Base-by-base conservation (phyloP, 2,113 vertebrate genomes). In the Serinus canaria region DNA sequence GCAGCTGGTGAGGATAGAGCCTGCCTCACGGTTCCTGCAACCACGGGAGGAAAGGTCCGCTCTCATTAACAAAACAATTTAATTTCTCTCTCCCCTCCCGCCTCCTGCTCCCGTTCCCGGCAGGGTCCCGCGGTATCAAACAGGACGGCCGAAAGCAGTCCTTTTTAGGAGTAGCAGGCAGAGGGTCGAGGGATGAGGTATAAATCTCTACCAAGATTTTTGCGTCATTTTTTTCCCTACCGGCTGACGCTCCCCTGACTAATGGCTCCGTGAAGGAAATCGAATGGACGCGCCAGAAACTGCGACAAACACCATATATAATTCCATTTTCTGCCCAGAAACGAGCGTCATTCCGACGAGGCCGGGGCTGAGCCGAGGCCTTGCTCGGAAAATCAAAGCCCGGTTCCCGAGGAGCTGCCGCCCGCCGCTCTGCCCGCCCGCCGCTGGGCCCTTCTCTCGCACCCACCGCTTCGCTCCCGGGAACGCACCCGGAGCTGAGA, bases 401-500 rank as follows among this genome's bases (percentile, higher is more conserved):
- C 7, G 11, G 19, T 10, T 44, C 21, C 39, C 44, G 9, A 49
- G 53, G 47, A 67, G 39, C 30, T 16, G 59, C 4, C 8, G 20
- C 22, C 35, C 8, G 3, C 73, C 6, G 12, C 58, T 15, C 9
- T 39, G 47, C 10, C 53, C 24, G 2, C 39, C 49, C 19, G 33
- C 11, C 5, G 8, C 33, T 4, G 11, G 17, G 53, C 49, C 68
- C 27, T 66, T 52, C 74, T 44, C 35, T 15, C 7, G 28, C 25
- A 28, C 5, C 50, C 73, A 9, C 4, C 0, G 6, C 53, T 72
- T 35, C 10, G 0, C 33, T 37, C 46, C 46, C 9, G 8, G 52
- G 62, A 50, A 1, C 3, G 11, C n/a, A 6, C 20, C 35, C 35
- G 9, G 33, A 7, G 7, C 16, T 6, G 27, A 4, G 30, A 37